Percentiles rank a stretch among this genome's conserved stretches.
phyloP scores from a whole-genome alignment of 2,797 vertebrate species.

The Rhabdomys pumilio region DNA sequence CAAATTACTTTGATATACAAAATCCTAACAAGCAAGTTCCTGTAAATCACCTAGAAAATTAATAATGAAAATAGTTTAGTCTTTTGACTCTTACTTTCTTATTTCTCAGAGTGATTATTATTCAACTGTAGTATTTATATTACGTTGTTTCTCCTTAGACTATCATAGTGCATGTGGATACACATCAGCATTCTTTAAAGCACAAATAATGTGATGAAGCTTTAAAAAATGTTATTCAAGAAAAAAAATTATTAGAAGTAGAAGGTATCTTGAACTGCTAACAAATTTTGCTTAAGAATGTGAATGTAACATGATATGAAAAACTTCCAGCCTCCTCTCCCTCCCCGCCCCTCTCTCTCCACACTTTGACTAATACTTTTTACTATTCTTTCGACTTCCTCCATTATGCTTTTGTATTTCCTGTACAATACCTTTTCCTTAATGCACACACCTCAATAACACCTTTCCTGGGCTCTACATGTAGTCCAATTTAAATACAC shows the following conservation, averaged over 20 bases:
- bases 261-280: background rate
- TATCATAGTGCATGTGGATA: background rate
- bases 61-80: background rate
- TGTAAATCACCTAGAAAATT: slow-evolving; percentile 19
- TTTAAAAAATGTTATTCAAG: background rate
- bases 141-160: slow-evolving; percentile 51
- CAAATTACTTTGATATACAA: slow-evolving; percentile 59
- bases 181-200: slow-evolving; percentile 3
- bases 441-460: background rate
- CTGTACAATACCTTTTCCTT: background rate
- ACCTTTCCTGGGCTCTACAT: background rate
- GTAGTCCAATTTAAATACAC: background rate
- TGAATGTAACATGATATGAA: background rate
- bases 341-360: background rate
- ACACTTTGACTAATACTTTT: background rate
- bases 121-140: background rate
- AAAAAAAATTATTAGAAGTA: background rate
- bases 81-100: background rate
- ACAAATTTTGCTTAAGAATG: background rate
- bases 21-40: slow-evolving; percentile 53
- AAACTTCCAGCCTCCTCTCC: background rate
- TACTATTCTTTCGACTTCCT: background rate
- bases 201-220: background rate
- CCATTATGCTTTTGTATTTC: background rate
- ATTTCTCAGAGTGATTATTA: background rate